These are phyloP conservation scores for Muntiacus reevesi DNA, from an alignment of 2,113 vertebrate genomes.

Conservation along the genomic window DNA sequence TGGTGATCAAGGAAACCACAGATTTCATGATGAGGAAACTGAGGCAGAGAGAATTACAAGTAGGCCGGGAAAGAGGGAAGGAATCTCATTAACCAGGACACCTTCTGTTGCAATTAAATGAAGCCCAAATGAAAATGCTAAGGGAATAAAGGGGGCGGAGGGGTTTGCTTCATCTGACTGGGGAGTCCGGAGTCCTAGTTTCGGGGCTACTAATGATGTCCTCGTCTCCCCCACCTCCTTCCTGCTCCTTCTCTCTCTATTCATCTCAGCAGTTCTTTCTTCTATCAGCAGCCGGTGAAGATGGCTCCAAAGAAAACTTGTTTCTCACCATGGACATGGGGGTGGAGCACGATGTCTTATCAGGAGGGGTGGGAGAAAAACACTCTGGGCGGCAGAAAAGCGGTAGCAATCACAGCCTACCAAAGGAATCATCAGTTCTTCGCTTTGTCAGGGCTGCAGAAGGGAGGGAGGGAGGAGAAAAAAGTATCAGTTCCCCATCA, in stretches of 20 bases:
- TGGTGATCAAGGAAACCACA: neutral
- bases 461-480: neutral
- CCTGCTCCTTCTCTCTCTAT: neutral
- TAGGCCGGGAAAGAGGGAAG: neutral
- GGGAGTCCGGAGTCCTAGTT: neutral
- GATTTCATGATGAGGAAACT: neutral
- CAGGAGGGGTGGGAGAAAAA: neutral
- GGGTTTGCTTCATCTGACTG: neutral
- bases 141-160: fast-evolving
- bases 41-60: neutral
- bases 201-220: neutral
- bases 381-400: neutral
- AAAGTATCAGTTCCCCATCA: neutral
- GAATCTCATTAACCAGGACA: neutral
- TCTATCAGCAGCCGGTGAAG: neutral
- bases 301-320: neutral
- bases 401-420: neutral
- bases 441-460: neutral
- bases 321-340: neutral
- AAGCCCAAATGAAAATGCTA: neutral
- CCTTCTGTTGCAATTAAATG: neutral
- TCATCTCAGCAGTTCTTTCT: neutral
- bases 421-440: neutral
- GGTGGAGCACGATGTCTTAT: neutral
- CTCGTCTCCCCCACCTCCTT: neutral